Percentiles rank a stretch among this genome's conserved stretches.
phyloP scores from a whole-genome alignment of 2,888 invertebrate species.

The Drosophila nigricruria region DNA sequence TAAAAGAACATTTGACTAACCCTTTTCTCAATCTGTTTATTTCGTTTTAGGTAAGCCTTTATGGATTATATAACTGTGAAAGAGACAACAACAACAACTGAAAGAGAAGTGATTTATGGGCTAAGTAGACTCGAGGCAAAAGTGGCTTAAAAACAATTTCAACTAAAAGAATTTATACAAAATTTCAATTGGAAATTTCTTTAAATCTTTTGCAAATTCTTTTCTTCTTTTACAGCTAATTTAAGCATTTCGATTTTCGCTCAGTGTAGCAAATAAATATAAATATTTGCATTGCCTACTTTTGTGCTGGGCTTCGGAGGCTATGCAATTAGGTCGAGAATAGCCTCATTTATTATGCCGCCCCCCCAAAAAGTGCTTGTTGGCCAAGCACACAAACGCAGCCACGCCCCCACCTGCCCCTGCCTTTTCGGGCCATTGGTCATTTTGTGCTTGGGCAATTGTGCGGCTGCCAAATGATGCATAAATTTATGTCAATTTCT shows the following conservation, averaged over 20 bases:
- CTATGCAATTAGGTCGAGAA: slow-evolving; percentile 54
- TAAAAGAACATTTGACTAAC: slow-evolving; percentile 25
- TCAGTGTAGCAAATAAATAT: slow-evolving; percentile 36
- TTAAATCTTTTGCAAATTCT: neutral
- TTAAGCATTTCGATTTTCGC: slow-evolving; percentile 18
- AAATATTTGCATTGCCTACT: slow-evolving; percentile 63
- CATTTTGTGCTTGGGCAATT: slow-evolving; percentile 27
- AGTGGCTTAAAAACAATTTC: slow-evolving; percentile 23
- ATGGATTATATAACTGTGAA: slow-evolving; percentile 25
- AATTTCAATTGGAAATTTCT: neutral
- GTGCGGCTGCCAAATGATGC: slow-evolving; percentile 58
- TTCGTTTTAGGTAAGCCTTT: slow-evolving; percentile 62
- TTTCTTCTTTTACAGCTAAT: neutral
- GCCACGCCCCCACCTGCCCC: neutral
- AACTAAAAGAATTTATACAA: slow-evolving; percentile 21
- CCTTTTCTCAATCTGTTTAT: slow-evolving; percentile 27
- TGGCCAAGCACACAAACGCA: slow-evolving; percentile 41
- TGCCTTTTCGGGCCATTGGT: slow-evolving; percentile 35
- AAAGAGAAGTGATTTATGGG: slow-evolving; percentile 45
- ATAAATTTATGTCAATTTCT: slow-evolving; percentile 75
- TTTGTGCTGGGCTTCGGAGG: slow-evolving; percentile 31
- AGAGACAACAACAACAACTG: neutral
- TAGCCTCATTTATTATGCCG: slow-evolving; percentile 55
- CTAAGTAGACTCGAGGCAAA: slow-evolving; percentile 45
- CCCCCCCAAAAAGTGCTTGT: slow-evolving; percentile 33